These are phyloP conservation scores for Drusus annulatus DNA, from an alignment of 1,140 invertebrate species.

Conservation along the genomic window DNA sequence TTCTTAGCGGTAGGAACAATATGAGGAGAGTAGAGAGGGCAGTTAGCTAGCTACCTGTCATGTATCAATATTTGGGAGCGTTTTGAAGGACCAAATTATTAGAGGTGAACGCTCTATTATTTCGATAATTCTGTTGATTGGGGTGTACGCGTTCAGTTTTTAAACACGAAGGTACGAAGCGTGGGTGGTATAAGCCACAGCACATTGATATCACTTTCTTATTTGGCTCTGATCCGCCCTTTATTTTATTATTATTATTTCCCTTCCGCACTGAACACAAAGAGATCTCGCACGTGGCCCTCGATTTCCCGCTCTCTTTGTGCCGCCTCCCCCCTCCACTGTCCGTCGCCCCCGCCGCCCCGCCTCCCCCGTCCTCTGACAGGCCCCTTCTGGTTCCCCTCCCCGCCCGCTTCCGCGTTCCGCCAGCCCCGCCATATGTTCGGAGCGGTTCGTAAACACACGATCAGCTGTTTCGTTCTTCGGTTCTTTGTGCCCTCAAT, in stretches of 20 bases:
- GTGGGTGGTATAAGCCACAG: too few species aligned
- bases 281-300: constrained; percentile 35
- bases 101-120: too few species aligned
- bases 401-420: not conserved
- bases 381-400: not conserved
- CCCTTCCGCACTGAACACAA: constrained; percentile 25
- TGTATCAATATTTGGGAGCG: too few species aligned
- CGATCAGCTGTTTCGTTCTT: constrained; percentile 30
- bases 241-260: not conserved
- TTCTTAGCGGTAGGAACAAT: too few species aligned
- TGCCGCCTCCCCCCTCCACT: not conserved
- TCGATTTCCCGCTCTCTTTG: constrained; percentile 29
- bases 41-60: too few species aligned
- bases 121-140: too few species aligned
- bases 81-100: too few species aligned
- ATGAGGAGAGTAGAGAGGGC: too few species aligned
- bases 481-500: constrained; percentile 33
- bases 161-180: too few species aligned
- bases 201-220: too few species aligned
- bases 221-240: too few species aligned
- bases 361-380: not conserved
- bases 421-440: constrained; percentile 4
- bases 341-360: not conserved
- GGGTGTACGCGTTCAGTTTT: too few species aligned
- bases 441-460: constrained; percentile 37